Percentiles rank a stretch among this genome's conserved stretches.
phyloP scores from a whole-genome alignment of 1,140 invertebrate genomes.

The Cotesia glomerata region DNA sequence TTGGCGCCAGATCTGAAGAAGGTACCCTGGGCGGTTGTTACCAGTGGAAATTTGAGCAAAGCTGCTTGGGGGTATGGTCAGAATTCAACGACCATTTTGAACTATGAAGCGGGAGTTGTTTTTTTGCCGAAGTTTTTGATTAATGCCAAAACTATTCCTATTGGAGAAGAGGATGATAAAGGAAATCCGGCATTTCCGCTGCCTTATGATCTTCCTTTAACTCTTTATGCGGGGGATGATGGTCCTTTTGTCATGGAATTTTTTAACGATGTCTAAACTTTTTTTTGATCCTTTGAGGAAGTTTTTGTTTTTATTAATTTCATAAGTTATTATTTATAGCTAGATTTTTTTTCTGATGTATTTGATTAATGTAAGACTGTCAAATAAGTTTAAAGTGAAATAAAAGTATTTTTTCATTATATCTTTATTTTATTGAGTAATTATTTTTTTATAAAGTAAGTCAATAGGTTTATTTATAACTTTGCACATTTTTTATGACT shows the following conservation, averaged over 20 bases:
- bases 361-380: too few relatives aligned
- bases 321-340: too few relatives aligned
- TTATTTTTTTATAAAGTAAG: too few relatives aligned
- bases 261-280: conserved; percentile 25
- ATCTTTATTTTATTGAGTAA: too few relatives aligned
- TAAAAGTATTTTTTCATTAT: too few relatives aligned
- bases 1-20: conserved; percentile 71
- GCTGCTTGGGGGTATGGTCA: conserved; percentile 85
- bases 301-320: too few relatives aligned
- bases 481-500: too few relatives aligned
- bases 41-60: conserved; percentile 94
- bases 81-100: conserved; percentile 63
- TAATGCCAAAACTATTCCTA: conserved; percentile 52
- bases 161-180: conserved; percentile 52
- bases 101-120: conserved; percentile 91
- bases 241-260: conserved; percentile 66
- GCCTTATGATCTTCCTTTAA: conserved; percentile 81
- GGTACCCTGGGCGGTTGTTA: conserved; percentile 83
- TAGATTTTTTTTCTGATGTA: too few relatives aligned
- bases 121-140: conserved; percentile 83
- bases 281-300: too few relatives aligned
- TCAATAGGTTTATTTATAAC: too few relatives aligned
- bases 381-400: too few relatives aligned
- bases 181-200: conserved; percentile 68
- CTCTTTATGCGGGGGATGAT: conserved; percentile 69